Conservation (phyloP, 2,888 invertebrate genomes). For the Drosophila fulvimacula region DNA sequence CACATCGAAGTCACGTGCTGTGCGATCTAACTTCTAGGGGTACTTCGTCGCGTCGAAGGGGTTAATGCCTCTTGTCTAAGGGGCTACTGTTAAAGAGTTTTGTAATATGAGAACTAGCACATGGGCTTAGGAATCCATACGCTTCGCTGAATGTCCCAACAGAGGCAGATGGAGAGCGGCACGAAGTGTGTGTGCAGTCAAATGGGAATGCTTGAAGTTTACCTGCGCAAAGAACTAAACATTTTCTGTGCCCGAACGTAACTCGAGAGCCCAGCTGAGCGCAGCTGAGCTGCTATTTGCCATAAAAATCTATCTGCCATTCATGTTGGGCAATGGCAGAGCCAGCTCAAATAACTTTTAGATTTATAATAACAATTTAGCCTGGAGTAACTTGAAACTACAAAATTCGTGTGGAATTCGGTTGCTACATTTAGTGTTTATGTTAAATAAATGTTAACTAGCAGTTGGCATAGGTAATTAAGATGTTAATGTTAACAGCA, state of each 20-base stretch:
- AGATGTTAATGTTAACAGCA: background rate
- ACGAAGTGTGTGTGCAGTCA: conserved; percentile 15
- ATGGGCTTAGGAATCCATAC: conserved; percentile 47
- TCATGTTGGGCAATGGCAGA: conserved; percentile 14
- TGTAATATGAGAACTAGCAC: conserved; percentile 54
- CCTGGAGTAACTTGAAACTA: background rate
- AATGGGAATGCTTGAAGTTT: conserved; percentile 26
- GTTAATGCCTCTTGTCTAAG: conserved; percentile 44
- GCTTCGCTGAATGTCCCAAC: conserved; percentile 24
- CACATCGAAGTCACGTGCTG: conserved; percentile 58
- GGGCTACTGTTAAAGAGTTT: conserved; percentile 32
- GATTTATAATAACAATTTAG: background rate
- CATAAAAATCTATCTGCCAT: conserved; percentile 12
- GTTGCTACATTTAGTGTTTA: background rate
- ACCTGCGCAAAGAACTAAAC: conserved; percentile 29
- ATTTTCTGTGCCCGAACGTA: conserved; percentile 29
- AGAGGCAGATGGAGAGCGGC: background rate
- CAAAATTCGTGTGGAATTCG: background rate
- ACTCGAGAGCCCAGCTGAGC: conserved; percentile 23
- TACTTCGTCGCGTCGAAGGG: conserved; percentile 25
- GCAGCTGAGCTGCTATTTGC: conserved; percentile 5
- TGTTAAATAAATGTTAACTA: background rate
- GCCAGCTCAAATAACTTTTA: background rate
- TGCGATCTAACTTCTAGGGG: conserved; percentile 22
- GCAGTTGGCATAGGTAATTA: background rate